Evolutionary conservation across 1,140 invertebrate genomes (phyloP).

Genomic region (Magallana ariakensis): DNA sequence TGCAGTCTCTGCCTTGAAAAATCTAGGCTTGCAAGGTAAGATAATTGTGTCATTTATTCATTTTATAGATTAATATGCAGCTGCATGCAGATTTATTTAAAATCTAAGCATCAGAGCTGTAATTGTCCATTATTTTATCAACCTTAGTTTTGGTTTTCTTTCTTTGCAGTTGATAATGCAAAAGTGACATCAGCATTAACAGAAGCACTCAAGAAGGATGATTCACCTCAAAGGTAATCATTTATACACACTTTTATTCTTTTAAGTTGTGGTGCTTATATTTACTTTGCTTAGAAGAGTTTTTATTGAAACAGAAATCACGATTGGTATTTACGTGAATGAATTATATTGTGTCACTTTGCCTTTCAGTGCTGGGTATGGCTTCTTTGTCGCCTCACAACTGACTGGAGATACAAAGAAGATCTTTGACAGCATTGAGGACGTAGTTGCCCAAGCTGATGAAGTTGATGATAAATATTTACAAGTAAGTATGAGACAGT

Average conservation of each 20-base stretch:
- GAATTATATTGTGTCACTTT: background rate
- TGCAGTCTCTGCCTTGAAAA: constrained; percentile 78
- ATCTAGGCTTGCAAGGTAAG: constrained; percentile 77
- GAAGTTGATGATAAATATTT: constrained; percentile 92
- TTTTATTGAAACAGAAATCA: too few species aligned
- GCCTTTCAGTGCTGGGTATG: constrained; percentile 87
- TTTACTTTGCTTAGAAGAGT: too few species aligned
- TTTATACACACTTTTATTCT: too few species aligned
- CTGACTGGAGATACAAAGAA: constrained; percentile 83
- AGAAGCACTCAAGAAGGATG: constrained; percentile 76
- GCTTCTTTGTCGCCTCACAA: constrained; percentile 88
- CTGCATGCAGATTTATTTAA: too few species aligned
- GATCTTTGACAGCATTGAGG: constrained; percentile 90
- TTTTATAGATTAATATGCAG: too few species aligned
- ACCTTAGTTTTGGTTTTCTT: constrained; percentile 15
- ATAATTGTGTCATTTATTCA: background rate
- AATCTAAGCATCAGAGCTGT: too few species aligned
- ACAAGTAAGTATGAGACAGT: constrained; percentile 74
- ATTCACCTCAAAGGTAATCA: constrained; percentile 73
- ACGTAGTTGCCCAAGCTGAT: constrained; percentile 95
- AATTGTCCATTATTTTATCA: too few species aligned
- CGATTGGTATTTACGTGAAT: too few species aligned
- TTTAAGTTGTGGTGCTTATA: too few species aligned
- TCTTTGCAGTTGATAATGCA: constrained; percentile 78
- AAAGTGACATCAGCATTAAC: constrained; percentile 77